Evolutionary conservation across 2,797 vertebrate species (phyloP).

Genomic region (Staurois parvus): DNA sequence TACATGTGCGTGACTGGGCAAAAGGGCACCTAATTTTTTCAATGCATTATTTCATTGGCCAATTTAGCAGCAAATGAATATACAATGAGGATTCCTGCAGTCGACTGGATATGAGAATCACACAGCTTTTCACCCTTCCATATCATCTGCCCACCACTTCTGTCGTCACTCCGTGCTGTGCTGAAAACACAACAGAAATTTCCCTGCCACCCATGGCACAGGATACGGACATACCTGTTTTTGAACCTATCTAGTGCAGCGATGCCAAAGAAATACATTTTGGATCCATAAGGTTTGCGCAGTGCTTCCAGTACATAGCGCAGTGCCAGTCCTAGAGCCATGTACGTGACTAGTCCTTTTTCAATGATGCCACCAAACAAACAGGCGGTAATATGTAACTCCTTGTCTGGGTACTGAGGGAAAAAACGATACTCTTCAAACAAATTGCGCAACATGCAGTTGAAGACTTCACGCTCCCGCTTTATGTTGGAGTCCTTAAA

Average conservation of each 20-base stretch:
- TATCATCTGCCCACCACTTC: no score
- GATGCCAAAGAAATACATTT: constrained; percentile 99
- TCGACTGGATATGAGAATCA: no score
- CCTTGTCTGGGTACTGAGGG: constrained; percentile 98
- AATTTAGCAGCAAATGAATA: no score
- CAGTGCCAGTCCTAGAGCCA: constrained; percentile 95
- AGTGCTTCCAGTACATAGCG: constrained; percentile 98
- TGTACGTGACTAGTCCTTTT: constrained; percentile 99
- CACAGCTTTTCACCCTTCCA: no score
- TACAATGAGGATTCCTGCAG: no score
- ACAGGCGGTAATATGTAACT: constrained; percentile 98
- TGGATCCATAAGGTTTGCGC: constrained; percentile 96
- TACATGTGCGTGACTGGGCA: no score
- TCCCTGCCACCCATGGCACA: no score
- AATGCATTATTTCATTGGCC: no score
- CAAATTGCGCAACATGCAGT: constrained; percentile 98
- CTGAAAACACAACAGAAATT: no score
- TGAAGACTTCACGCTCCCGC: constrained; percentile 97
- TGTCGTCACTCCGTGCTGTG: no score
- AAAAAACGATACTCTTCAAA: constrained; percentile 99
- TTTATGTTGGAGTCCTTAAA: constrained; percentile 99
- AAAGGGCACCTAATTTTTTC: no score
- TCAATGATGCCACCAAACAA: constrained; percentile 98
- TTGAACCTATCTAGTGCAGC: constrained; percentile 99
- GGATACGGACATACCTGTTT: constrained; percentile 87